These are phyloP conservation scores for Choristoneura fumiferana DNA, from an alignment of 1,140 invertebrate species.

Conservation along the genomic window DNA sequence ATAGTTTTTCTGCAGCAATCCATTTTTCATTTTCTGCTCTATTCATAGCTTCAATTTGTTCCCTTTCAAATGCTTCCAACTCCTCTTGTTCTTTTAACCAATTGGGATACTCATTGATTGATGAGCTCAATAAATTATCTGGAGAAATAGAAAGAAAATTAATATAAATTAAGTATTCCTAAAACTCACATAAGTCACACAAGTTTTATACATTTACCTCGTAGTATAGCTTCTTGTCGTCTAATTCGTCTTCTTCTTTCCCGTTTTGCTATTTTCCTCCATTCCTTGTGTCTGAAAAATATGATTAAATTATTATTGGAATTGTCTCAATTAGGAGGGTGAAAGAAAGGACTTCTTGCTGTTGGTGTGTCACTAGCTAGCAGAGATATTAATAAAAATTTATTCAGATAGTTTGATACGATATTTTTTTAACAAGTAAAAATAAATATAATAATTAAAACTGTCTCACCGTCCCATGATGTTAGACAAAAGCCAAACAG, in stretches of 20 bases:
- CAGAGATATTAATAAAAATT: too few relatives aligned
- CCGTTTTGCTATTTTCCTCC: conserved; percentile 81
- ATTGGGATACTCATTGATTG: conserved; percentile 16
- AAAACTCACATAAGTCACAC: not conserved
- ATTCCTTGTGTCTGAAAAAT: conserved; percentile 78
- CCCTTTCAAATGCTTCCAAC: conserved; percentile 57
- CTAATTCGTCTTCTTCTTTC: conserved; percentile 80
- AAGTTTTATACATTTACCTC: conserved; percentile 36
- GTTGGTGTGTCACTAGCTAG: too few relatives aligned
- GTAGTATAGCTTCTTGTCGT: conserved; percentile 64
- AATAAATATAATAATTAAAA: too few relatives aligned
- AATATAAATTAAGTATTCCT: not conserved
- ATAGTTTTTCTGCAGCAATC: conserved; percentile 61
- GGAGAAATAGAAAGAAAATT: not conserved
- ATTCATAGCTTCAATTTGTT: conserved; percentile 68
- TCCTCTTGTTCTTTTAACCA: conserved; percentile 63
- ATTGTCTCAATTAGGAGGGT: too few relatives aligned
- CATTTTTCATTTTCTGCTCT: conserved; percentile 74
- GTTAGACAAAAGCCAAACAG: too few relatives aligned
- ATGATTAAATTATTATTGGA: too few relatives aligned
- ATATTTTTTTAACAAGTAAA: too few relatives aligned
- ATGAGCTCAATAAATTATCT: conserved; percentile 23
- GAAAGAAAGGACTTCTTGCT: too few relatives aligned
- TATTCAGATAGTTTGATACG: too few relatives aligned
- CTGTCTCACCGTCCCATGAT: too few relatives aligned